Percentiles rank a stretch among this genome's conserved stretches.
phyloP scores from a whole-genome alignment of 2,888 invertebrate species.

The Apantesis nais region DNA sequence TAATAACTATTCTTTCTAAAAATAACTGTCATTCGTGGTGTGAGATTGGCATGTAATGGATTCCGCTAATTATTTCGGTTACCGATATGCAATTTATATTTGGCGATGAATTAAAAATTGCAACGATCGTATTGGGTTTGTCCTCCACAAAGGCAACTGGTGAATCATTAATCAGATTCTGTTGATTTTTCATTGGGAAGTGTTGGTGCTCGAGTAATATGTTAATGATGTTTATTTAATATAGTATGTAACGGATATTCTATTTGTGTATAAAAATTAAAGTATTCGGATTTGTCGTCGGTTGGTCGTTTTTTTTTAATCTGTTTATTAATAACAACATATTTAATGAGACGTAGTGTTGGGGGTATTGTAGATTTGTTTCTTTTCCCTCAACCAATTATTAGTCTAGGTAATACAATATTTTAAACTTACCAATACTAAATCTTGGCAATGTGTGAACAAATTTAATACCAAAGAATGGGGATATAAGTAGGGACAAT shows the following conservation, averaged over 20 bases:
- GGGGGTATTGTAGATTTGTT: background rate
- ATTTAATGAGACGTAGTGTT: background rate
- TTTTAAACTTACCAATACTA: background rate
- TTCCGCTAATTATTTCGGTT: slow-evolving; percentile 67
- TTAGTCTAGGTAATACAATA: background rate
- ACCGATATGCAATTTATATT: slow-evolving; percentile 57
- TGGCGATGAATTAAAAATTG: slow-evolving; percentile 48
- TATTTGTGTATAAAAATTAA: slow-evolving; percentile 1
- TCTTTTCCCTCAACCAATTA: too few species aligned
- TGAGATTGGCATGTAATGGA: slow-evolving; percentile 69
- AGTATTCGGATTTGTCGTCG: too few species aligned
- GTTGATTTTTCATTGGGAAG: slow-evolving; percentile 76
- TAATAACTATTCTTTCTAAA: slow-evolving; percentile 53
- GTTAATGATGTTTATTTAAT: slow-evolving; percentile 62
- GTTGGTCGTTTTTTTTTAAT: background rate
- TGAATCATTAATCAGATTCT: slow-evolving; percentile 74
- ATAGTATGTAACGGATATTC: slow-evolving; percentile 23
- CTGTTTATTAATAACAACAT: background rate
- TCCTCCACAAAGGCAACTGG: slow-evolving; percentile 63
- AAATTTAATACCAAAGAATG: slow-evolving; percentile 14
- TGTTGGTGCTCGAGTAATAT: slow-evolving; percentile 72
- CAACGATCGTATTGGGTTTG: slow-evolving; percentile 62
- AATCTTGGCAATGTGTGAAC: background rate
- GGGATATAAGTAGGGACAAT: slow-evolving; percentile 18
- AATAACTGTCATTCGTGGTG: slow-evolving; percentile 41